phyloP scores from a whole-genome alignment of 2,797 vertebrate species.

The Rhinatrema bivittatum region DNA sequence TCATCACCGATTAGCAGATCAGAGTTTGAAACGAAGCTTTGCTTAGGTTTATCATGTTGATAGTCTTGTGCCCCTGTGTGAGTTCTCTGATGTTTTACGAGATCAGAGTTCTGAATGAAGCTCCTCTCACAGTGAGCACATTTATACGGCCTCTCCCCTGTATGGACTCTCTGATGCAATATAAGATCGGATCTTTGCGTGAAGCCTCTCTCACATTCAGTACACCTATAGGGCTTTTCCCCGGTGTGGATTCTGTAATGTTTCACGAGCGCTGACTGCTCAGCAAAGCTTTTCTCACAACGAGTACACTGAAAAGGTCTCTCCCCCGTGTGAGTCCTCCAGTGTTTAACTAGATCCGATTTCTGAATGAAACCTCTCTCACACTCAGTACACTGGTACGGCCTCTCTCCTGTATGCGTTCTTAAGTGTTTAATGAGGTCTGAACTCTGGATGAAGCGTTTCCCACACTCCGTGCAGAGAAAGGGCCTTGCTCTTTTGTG shows the following conservation, averaged over 20 bases:
- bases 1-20: conserved; percentile 1
- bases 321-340: conserved; percentile 29
- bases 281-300: neutral
- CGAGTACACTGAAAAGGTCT: neutral
- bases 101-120: conserved; percentile 1
- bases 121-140: conserved; percentile 2
- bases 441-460: neutral
- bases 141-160: neutral
- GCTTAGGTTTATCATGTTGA: conserved; percentile 11
- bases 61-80: conserved; percentile 31
- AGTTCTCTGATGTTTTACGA: conserved; percentile 25
- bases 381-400: neutral
- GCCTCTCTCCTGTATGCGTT: conserved; percentile 2
- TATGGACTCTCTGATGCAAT: too few species aligned
- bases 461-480: conserved; percentile 1
- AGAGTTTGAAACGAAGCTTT: neutral
- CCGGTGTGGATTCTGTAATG: conserved; percentile 1
- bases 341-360: conserved; percentile 17
- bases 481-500: conserved; percentile 5
- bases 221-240: neutral
- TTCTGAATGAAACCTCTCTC: conserved; percentile 4
- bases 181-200: conserved; percentile 18
- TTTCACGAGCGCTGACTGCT: conserved; percentile 1
- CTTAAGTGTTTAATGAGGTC: conserved; percentile 6
- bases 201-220: conserved; percentile 6